Base-by-base conservation (phyloP, 1,140 invertebrate genomes). In the Pectinophora gossypiella region DNA sequence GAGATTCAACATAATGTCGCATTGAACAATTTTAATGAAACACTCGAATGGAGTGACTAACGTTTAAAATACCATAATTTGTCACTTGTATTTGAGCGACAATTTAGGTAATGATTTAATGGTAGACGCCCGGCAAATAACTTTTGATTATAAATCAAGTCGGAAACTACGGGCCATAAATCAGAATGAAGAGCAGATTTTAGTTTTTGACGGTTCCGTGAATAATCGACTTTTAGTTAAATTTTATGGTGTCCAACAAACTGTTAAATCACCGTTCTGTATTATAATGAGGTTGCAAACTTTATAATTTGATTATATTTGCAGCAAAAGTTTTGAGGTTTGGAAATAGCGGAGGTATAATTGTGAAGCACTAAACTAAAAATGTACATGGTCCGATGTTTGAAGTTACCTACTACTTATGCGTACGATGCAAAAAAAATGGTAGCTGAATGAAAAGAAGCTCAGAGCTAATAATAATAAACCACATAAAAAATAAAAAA, bases 1-100 rank as follows among this genome's bases (percentile, higher is more conserved):
- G 64, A 66, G 72, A 64, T 66, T 59, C 63, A 58, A 55, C 56
- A 52, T 56, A 56, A 23, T 57, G 49, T 32, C 2, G 27, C 1
- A n/a, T 32, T 32, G 27, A 32, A 32, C 55, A 32, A 32, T 32
- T 32, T 50, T 38, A 53, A 52, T 51, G 52, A 45, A 35, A 49
- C 48, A 51, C 46, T 13, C 18, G 36, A 38, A 43, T 47, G 21
- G 35, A 19, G 27, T 32, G 27, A 32, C 27, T 12, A 32, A 9
- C 9, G 27, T 32, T 32, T 32, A 12, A 32, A 32, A 32, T 32
- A 1, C 27, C 9, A 32, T 32, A n/a, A 32, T 32, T 32, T 32
- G 27, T 32, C 27, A 32, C 27, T 32, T 9, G 27, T 32, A 32
- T 32, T 32, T 32, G 27, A 9, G n/a, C 27, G 27, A 32, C 27